A percentile compares a stretch with the other conserved stretches of the same genome.
These are phyloP conservation scores for Sarcophaga caerulescens DNA, from an alignment of 2,888 invertebrate genomes.

Conservation along the genomic window DNA sequence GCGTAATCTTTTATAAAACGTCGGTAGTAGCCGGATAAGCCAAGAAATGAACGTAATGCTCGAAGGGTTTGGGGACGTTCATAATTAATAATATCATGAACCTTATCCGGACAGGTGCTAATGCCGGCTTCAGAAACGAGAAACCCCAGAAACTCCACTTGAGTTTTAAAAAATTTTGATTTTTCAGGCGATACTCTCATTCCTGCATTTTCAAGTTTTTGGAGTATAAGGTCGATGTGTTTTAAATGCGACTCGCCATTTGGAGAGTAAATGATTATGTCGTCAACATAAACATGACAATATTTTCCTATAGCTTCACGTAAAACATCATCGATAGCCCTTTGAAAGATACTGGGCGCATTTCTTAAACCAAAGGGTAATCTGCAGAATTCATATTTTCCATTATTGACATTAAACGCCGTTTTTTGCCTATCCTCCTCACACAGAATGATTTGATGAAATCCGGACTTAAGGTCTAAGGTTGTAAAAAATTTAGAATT, in stretches of 20 bases:
- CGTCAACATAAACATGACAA: conserved; percentile 13
- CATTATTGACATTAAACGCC: no score
- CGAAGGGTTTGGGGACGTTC: not conserved
- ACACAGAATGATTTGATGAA: conserved; percentile 40
- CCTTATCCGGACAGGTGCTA: conserved; percentile 11
- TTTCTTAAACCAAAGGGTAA: not conserved
- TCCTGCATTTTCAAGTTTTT: not conserved
- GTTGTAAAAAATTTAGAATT: conserved; percentile 40
- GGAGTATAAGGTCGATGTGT: not conserved
- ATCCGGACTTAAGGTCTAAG: conserved; percentile 40
- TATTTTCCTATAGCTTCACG: not conserved
- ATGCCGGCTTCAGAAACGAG: conserved; percentile 3
- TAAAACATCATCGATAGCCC: not conserved
- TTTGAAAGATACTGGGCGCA: no score
- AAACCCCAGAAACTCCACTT: not conserved
- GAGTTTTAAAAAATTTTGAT: conserved; percentile 17
- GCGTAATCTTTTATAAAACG: conserved; percentile 17
- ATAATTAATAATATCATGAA: conserved; percentile 15
- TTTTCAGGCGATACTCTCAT: conserved; percentile 6
- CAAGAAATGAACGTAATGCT: conserved; percentile 13
- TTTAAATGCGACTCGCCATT: not conserved
- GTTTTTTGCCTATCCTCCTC: conserved; percentile 36
- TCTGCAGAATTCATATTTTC: no score
- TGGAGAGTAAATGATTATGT: conserved; percentile 18
- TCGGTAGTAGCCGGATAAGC: conserved; percentile 15